Evolutionary conservation across 2,797 vertebrate species (phyloP).

Genomic region (Chelidonichthys spinosus): DNA sequence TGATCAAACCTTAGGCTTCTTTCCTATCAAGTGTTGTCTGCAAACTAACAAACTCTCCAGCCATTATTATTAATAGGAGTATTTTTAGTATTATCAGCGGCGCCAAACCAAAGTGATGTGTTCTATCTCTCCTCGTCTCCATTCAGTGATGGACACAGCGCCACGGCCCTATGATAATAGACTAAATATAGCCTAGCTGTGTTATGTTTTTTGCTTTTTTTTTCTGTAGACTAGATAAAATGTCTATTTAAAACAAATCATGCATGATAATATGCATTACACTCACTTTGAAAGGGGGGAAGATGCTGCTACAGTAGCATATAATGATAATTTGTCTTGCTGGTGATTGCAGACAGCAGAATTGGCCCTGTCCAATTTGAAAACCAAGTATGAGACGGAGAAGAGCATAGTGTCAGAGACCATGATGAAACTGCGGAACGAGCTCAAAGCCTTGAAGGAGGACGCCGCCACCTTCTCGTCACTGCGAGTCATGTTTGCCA

Average conservation of each 20-base stretch:
- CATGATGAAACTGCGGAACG: constrained; percentile 89
- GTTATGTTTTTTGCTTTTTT: not conserved
- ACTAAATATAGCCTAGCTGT: not conserved
- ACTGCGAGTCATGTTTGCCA: constrained; percentile 89
- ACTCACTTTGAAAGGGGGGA: not conserved
- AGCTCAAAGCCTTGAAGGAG: constrained; percentile 90
- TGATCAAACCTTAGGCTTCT: not conserved
- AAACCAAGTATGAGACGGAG: constrained; percentile 90
- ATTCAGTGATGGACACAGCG: too few species aligned
- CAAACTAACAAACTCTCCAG: not conserved
- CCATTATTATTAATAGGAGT: too few species aligned
- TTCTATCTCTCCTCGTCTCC: too few species aligned
- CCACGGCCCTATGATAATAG: not conserved
- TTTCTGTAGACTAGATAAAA: too few species aligned
- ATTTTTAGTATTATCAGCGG: too few species aligned
- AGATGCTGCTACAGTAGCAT: not conserved
- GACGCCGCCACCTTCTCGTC: constrained; percentile 91
- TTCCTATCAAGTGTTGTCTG: not conserved
- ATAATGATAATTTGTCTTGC: not conserved
- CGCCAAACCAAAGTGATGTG: too few species aligned
- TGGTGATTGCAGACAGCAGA: constrained; percentile 85
- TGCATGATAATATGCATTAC: not conserved
- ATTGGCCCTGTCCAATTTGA: constrained; percentile 88
- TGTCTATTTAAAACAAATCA: not conserved
- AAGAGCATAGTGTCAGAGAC: constrained; percentile 89